A percentile compares a stretch with the other conserved stretches of the same genome.
Conservation (phyloP, 2,888 invertebrate genomes). For the Xestia rhomboidea region DNA sequence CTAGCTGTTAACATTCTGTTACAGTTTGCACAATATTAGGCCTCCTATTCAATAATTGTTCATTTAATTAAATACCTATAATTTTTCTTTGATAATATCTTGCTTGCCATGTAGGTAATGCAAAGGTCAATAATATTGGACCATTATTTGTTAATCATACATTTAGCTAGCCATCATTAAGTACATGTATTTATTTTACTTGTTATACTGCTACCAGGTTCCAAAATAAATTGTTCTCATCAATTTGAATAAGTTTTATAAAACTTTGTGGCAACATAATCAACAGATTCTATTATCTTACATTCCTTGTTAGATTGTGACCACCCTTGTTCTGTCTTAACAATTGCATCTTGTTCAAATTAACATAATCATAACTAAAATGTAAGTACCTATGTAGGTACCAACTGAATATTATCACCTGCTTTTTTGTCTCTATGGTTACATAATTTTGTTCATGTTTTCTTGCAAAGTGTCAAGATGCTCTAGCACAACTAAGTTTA, state of each 20-base stretch:
- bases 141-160: slow-evolving; percentile 11
- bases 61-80: slow-evolving; percentile 10
- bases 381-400: background rate
- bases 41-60: slow-evolving; percentile 6
- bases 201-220: background rate
- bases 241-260: background rate
- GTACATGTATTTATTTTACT: background rate
- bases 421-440: slow-evolving; percentile 28
- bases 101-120: background rate
- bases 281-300: background rate
- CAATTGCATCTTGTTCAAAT: background rate
- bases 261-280: background rate
- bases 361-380: background rate
- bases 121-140: background rate
- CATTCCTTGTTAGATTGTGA: slow-evolving; percentile 12
- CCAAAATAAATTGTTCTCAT: background rate
- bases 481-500: slow-evolving; percentile 30
- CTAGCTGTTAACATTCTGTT: background rate
- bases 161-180: background rate
- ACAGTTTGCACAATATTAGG: background rate
- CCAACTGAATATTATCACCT: slow-evolving; percentile 23
- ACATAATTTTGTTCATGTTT: slow-evolving; percentile 31
- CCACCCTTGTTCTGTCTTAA: background rate
- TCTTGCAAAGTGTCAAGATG: slow-evolving; percentile 17
- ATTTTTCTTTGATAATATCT: background rate